phyloP scores from a whole-genome alignment of 2,797 vertebrate genomes.

The Fundulus diaphanus region DNA sequence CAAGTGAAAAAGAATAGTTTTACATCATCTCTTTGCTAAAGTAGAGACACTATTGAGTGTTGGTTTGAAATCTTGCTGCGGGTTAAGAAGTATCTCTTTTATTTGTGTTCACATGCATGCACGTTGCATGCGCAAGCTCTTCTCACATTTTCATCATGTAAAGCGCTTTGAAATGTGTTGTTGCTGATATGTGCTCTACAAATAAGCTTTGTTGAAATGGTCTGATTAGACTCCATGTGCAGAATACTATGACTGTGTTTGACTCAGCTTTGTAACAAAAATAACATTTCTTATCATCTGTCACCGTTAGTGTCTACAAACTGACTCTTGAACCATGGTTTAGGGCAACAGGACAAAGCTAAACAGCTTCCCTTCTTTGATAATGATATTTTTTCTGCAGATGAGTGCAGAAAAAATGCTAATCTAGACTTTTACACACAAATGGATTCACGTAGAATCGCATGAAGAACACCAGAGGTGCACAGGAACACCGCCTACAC shows the following conservation, averaged over 20 bases:
- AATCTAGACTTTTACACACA: constrained; percentile 16
- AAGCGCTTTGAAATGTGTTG: too few relatives aligned
- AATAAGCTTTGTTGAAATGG: too few relatives aligned
- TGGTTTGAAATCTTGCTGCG: neutral
- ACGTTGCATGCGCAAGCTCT: neutral
- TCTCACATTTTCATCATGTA: too few relatives aligned
- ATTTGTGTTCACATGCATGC: neutral
- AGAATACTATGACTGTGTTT: constrained; percentile 46
- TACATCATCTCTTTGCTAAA: too few relatives aligned
- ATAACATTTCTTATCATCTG: constrained; percentile 34
- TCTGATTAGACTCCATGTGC: neutral
- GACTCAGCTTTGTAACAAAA: constrained; percentile 57
- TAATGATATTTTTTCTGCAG: constrained; percentile 14
- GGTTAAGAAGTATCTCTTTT: neutral
- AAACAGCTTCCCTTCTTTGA: constrained; percentile 19
- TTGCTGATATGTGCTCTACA: too few relatives aligned
- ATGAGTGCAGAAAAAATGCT: constrained; percentile 19
- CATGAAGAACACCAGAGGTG: neutral
- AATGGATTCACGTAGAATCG: constrained; percentile 14
- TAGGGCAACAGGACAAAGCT: constrained; percentile 17
- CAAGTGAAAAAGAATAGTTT: neutral
- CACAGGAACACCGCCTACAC: constrained; percentile 11
- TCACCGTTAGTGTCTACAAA: constrained; percentile 53
- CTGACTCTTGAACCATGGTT: constrained; percentile 26
- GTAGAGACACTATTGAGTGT: neutral